These are phyloP conservation scores for Caenorhabditis drosophilae DNA, from an alignment of 2,888 invertebrate species.

Conservation along the genomic window DNA sequence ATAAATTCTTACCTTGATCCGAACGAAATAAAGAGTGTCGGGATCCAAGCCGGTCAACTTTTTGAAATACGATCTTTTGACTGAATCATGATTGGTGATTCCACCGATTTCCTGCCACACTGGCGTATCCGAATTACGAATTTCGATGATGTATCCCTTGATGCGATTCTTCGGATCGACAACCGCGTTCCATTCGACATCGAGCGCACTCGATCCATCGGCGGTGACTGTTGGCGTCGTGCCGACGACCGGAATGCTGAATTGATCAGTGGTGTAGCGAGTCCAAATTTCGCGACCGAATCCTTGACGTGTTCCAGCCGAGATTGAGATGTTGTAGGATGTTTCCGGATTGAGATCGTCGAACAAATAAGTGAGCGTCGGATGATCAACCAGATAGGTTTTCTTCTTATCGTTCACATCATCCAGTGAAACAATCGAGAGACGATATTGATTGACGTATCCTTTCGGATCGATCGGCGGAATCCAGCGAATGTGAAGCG, in stretches of 20 bases:
- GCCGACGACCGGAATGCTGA: conserved; percentile 64
- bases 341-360: conserved; percentile 68
- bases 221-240: conserved; percentile 58
- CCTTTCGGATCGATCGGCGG: conserved; percentile 64
- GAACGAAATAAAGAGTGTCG: conserved; percentile 71
- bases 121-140: conserved; percentile 59
- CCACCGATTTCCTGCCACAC: conserved; percentile 66
- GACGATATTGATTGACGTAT: conserved; percentile 64
- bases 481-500: conserved; percentile 66
- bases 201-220: conserved; percentile 63
- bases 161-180: conserved; percentile 63
- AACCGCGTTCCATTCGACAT: conserved; percentile 67
- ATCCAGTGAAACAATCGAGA: conserved; percentile 60
- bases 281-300: conserved; percentile 68
- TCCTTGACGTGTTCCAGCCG: conserved; percentile 61
- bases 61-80: conserved; percentile 63
- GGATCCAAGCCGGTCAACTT: conserved; percentile 70
- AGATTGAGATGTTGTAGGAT: conserved; percentile 66
- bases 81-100: conserved; percentile 59
- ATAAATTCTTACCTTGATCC: conserved; percentile 68
- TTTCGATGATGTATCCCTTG: conserved; percentile 67
- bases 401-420: conserved; percentile 57
- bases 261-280: conserved; percentile 64
- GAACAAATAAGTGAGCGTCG: conserved; percentile 61
- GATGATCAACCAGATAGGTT: conserved; percentile 60